A percentile compares a stretch with the other conserved stretches of the same genome.
These are phyloP conservation scores for Choloepus didactylus DNA, from an alignment of 2,797 vertebrate genomes.

Conservation along the genomic window DNA sequence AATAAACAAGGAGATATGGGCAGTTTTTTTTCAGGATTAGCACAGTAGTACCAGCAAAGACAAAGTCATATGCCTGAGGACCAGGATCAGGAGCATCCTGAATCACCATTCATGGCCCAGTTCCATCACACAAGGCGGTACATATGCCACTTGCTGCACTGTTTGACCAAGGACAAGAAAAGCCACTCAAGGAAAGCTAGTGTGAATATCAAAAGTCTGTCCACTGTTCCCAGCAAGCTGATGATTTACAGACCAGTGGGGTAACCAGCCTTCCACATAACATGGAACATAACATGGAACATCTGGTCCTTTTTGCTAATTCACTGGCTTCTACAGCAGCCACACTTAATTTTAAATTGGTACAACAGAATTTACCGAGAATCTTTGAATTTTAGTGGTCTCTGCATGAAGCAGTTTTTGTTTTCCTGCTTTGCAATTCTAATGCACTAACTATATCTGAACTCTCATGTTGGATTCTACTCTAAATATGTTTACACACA, in stretches of 20 bases:
- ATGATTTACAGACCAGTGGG: accelerated
- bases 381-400: background rate
- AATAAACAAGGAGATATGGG: background rate
- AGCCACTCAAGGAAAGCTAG: background rate
- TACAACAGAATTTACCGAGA: background rate
- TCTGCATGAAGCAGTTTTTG: background rate
- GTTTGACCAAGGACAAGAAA: background rate
- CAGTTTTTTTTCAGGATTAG: background rate
- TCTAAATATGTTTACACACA: background rate
- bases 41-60: background rate
- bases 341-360: background rate
- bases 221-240: accelerated
- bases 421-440: background rate
- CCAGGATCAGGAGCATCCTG: background rate
- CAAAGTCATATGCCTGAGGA: background rate
- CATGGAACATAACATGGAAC: background rate
- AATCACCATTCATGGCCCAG: background rate
- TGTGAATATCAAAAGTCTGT: too few relatives aligned
- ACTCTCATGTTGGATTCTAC: background rate
- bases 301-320: accelerated
- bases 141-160: accelerated
- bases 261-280: accelerated
- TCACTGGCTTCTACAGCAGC: background rate
- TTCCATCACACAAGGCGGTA: background rate
- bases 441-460: background rate